Evolutionary conservation across 1,140 invertebrate species (phyloP).

Genomic region (Aleiodes sp.): DNA sequence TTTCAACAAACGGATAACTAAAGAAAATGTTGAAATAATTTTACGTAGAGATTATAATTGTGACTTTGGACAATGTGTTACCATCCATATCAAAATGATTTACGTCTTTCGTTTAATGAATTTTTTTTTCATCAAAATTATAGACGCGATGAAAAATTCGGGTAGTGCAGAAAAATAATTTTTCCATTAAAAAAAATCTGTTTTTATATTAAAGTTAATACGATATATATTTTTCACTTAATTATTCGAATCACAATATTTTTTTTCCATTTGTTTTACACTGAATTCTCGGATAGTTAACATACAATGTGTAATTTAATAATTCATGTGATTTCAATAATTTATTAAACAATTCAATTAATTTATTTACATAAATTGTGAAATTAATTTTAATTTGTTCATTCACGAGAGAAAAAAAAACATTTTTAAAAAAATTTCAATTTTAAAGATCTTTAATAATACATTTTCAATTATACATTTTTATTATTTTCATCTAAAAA

Average conservation of each 20-base stretch:
- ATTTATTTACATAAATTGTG: constrained; percentile 18
- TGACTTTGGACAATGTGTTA: not conserved
- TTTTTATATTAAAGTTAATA: too few relatives aligned
- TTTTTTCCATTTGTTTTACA: too few relatives aligned
- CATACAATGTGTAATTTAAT: too few relatives aligned
- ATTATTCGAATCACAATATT: too few relatives aligned
- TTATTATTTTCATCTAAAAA: not conserved
- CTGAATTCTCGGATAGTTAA: too few relatives aligned
- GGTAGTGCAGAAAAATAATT: too few relatives aligned
- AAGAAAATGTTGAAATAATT: not conserved
- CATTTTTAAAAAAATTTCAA: not conserved
- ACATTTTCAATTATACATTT: not conserved
- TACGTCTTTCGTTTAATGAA: not conserved
- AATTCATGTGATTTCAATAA: too few relatives aligned
- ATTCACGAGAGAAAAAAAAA: too few relatives aligned
- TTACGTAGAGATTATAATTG: not conserved
- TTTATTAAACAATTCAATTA: too few relatives aligned
- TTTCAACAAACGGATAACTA: not conserved
- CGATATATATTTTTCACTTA: too few relatives aligned
- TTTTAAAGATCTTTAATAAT: not conserved
- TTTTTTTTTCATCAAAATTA: not conserved
- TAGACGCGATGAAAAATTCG: not conserved
- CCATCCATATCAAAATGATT: not conserved
- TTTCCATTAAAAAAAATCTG: too few relatives aligned
- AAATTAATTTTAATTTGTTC: too few relatives aligned